These are phyloP conservation scores for Ptilonorhynchus violaceus DNA, from an alignment of 2,113 vertebrate genomes.

Conservation along the genomic window DNA sequence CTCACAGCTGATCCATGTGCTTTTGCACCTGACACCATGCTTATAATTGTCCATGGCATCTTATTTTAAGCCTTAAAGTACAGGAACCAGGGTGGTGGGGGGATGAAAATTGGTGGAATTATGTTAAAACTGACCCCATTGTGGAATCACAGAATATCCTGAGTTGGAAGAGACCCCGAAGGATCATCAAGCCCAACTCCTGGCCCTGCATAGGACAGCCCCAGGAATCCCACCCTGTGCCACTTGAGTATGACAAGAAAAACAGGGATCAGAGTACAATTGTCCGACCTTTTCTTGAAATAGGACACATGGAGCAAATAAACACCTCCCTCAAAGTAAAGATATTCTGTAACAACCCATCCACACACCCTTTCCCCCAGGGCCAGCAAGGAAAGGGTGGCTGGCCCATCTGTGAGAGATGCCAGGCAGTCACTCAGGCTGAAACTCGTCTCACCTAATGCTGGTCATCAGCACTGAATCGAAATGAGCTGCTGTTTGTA, in stretches of 20 bases:
- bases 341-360: neutral
- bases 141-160: neutral
- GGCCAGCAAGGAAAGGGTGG: neutral
- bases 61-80: neutral
- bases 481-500: neutral
- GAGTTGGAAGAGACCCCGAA: neutral
- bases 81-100: neutral
- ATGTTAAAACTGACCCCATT: neutral
- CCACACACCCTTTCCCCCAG: neutral
- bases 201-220: neutral
- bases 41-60: neutral
- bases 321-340: neutral
- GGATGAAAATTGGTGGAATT: neutral
- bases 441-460: slow-evolving; percentile 19
- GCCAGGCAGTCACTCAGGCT: neutral
- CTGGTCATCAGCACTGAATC: neutral
- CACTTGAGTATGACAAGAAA: neutral
- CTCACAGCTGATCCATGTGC: neutral
- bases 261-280: neutral
- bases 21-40: neutral
- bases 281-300: neutral
- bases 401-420: neutral
- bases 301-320: neutral
- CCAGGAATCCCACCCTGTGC: neutral
- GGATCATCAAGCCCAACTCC: neutral